These are phyloP conservation scores for Dreissena rostriformis DNA, from an alignment of 1,140 invertebrate species.

Conservation along the genomic window DNA sequence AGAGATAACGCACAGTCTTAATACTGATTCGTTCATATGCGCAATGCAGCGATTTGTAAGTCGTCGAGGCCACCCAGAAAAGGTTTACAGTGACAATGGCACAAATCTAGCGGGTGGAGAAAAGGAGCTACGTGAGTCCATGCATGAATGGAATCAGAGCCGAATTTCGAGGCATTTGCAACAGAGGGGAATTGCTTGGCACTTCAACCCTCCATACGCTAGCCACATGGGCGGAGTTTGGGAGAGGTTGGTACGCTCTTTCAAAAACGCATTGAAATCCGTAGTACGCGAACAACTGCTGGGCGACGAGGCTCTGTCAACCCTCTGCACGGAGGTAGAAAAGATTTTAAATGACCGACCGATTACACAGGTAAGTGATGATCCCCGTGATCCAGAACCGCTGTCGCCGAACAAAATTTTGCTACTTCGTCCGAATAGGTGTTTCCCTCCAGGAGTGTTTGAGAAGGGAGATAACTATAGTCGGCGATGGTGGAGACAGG, in stretches of 20 bases:
- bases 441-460: constrained; percentile 40
- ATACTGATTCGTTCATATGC: constrained; percentile 42
- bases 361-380: constrained; percentile 34
- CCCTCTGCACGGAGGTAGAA: constrained; percentile 9
- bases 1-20: constrained; percentile 18
- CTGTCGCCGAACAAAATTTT: constrained; percentile 48
- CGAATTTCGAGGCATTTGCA: not conserved
- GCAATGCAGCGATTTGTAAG: constrained; percentile 79
- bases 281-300: constrained; percentile 26
- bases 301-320: constrained; percentile 1
- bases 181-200: constrained; percentile 3
- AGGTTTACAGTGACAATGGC: constrained; percentile 14
- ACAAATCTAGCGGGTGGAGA: constrained; percentile 30
- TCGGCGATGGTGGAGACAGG: too few species aligned
- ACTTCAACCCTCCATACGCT: constrained; percentile 43
- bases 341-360: constrained; percentile 36
- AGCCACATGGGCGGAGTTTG: constrained; percentile 57
- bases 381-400: constrained; percentile 9
- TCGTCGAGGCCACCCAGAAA: constrained; percentile 63
- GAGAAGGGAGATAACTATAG: too few species aligned
- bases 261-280: constrained; percentile 9
- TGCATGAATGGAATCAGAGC: constrained; percentile 17
- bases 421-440: not conserved
- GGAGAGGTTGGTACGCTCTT: constrained; percentile 41
- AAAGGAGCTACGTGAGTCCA: constrained; percentile 14